Percentiles rank a stretch among this genome's conserved stretches.
Evolutionary conservation across 2,888 invertebrate genomes (phyloP).

Genomic region (Megalurothrips usitatus): DNA sequence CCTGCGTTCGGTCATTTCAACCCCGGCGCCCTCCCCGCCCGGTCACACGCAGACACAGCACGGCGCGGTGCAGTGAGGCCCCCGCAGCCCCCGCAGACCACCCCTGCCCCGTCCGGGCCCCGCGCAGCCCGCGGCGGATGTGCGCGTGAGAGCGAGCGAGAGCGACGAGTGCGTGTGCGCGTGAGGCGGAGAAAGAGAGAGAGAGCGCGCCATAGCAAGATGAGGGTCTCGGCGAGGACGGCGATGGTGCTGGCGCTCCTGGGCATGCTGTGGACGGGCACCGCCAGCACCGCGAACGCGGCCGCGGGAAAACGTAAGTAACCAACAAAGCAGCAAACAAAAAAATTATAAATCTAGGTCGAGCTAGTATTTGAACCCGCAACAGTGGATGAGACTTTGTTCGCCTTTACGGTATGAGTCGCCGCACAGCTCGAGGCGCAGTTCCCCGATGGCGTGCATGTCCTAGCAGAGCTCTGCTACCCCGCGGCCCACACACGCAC

Average conservation of each 20-base stretch:
- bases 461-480: no score
- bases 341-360: no score
- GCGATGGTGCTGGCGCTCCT: not conserved
- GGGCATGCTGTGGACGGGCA: not conserved
- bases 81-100: not conserved
- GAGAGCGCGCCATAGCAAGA: not conserved
- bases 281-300: not conserved
- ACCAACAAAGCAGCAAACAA: no score
- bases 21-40: not conserved
- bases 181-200: not conserved
- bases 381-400: no score
- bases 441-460: no score
- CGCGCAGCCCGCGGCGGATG: no score
- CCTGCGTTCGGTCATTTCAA: not conserved
- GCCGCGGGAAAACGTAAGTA: not conserved
- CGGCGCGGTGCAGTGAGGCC: not conserved
- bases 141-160: not conserved
- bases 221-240: not conserved
- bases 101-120: not conserved
- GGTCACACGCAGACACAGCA: not conserved
- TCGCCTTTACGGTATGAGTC: no score
- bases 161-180: not conserved
- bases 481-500: no score
- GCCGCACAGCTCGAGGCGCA: no score
- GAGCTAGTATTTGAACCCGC: no score